These are phyloP conservation scores for Leucoraja erinaceus DNA, from an alignment of 2,113 vertebrate species.

Conservation along the genomic window DNA sequence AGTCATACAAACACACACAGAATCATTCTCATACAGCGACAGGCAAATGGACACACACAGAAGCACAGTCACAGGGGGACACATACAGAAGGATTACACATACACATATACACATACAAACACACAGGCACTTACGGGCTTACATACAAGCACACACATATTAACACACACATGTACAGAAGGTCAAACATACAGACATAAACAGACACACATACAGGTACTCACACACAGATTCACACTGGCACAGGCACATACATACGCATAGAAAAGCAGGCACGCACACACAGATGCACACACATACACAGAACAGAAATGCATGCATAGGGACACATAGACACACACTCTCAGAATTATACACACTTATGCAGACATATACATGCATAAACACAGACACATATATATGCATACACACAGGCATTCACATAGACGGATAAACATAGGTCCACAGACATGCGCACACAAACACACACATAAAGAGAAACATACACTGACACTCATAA, in stretches of 20 bases:
- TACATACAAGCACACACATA: neutral
- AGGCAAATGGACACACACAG: neutral
- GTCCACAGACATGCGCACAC: neutral
- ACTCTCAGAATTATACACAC: neutral
- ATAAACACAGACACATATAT: neutral
- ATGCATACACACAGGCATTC: neutral
- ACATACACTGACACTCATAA: too few relatives aligned
- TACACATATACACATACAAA: neutral
- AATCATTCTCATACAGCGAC: neutral
- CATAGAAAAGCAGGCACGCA: neutral
- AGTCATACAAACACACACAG: neutral
- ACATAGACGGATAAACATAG: neutral
- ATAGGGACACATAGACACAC: too few relatives aligned
- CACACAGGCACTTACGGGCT: neutral
- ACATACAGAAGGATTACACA: neutral
- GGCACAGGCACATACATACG: neutral
- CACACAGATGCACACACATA: too few relatives aligned
- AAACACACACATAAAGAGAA: neutral
- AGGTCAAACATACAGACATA: neutral
- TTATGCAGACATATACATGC: neutral
- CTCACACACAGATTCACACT: neutral
- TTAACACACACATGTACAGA: neutral
- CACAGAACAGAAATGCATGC: too few relatives aligned
- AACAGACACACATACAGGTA: neutral
- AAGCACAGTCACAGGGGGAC: neutral